Evolutionary conservation across 2,113 vertebrate species (phyloP).

Genomic region (Carettochelys insculpta): DNA sequence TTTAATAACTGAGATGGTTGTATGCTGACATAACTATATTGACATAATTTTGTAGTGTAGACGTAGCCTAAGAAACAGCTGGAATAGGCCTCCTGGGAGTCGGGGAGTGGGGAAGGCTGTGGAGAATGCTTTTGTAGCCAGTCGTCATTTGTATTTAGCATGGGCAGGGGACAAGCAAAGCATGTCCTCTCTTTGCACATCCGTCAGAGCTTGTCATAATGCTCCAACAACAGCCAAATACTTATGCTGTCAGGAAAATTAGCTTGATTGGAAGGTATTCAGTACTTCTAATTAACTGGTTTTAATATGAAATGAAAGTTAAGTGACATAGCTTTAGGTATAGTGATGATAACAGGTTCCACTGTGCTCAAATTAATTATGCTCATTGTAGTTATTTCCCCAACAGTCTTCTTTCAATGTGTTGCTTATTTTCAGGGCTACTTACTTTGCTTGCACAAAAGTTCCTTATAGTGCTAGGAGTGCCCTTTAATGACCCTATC

Average conservation of each 20-base stretch:
- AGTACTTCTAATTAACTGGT: slow-evolving; percentile 35
- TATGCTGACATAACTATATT: too few species aligned
- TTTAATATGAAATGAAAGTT: slow-evolving; percentile 50
- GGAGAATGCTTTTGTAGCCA: background rate
- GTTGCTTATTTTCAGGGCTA: background rate
- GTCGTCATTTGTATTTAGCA: background rate
- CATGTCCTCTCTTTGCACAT: background rate
- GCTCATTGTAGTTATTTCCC: slow-evolving; percentile 21
- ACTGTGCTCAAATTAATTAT: slow-evolving; percentile 44
- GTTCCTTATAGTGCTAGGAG: slow-evolving; percentile 2
- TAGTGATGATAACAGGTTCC: slow-evolving; percentile 22
- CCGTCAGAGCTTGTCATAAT: slow-evolving; percentile 16
- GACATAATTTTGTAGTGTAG: too few species aligned
- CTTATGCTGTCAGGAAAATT: background rate
- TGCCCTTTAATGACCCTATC: slow-evolving; percentile 10
- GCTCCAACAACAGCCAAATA: background rate
- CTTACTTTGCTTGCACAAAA: background rate
- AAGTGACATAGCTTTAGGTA: slow-evolving; percentile 36
- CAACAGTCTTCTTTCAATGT: background rate
- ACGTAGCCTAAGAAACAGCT: background rate
- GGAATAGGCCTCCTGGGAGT: background rate
- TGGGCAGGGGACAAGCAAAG: slow-evolving; percentile 34
- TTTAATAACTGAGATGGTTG: too few species aligned
- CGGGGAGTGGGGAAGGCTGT: background rate
- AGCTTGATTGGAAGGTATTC: slow-evolving; percentile 3